Evolutionary conservation across 2,797 vertebrate species (phyloP), one percentile per base, ranked within the genome.

Genomic region (Mormyrus hasselquistii): DNA sequence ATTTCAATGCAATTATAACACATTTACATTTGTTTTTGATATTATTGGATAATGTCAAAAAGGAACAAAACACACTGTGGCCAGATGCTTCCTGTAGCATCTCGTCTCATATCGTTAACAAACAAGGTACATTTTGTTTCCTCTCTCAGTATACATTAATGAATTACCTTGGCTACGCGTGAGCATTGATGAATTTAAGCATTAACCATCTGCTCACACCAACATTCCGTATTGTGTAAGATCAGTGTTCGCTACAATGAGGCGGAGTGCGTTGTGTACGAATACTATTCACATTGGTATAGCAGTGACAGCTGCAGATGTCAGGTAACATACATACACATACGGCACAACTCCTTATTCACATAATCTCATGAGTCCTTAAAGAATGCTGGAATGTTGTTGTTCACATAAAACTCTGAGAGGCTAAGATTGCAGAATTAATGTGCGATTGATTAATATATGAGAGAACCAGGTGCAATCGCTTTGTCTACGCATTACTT

Each of bases 1-100:
- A 96, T 96, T 96, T 96, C 95, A 95, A 90, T 96, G 96, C 95
- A 94, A 95, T 95, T 95, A 96, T 95, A 94, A 95, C 91, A 92
- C 29, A 94, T 96, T 94, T 94, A 93, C 94, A 93, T 92, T 94
- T 95, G 94, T 96, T 85, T 95, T 95, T 94, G 93, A 93, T 94
- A 94, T 89, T 94, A 94, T 93, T 93, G 49, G 49, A 84, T 47
- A 94, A 94, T 93, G 93, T 92, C 94, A 92, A 92, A 93, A 89
- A 88, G 94, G 92, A 49, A 84, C 47, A 29, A 44, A 49, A 50
- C 82, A 84, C 82, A 52, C 82, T 50, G 82, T 84, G 82, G 95
- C 91, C 90, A 92, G 95, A 94, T 92, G 91, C 50, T 55, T 34
- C 25, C 50, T 29, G 50, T 86, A 34, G 22, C 84, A 16, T 73